Percentiles rank a stretch among this genome's conserved stretches.
These are phyloP conservation scores for Allobates femoralis DNA, from an alignment of 2,797 vertebrate genomes.

Conservation along the genomic window DNA sequence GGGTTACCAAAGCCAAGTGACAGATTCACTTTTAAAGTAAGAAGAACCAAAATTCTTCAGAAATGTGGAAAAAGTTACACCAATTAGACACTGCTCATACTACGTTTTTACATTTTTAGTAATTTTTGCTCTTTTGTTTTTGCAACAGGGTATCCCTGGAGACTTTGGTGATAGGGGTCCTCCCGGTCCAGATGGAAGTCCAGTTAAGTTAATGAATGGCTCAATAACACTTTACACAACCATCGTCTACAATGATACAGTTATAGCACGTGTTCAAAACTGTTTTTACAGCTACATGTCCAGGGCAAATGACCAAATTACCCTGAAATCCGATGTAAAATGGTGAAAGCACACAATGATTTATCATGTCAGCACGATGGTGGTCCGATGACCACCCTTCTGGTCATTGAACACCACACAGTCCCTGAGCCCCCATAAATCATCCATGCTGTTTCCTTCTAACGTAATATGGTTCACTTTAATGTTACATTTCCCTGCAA, in stretches of 20 bases:
- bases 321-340: background rate
- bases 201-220: constrained; percentile 79
- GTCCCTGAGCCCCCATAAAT: background rate
- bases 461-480: background rate
- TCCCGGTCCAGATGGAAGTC: constrained; percentile 88
- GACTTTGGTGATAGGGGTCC: constrained; percentile 87
- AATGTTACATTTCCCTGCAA: background rate
- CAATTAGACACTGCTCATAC: too few relatives aligned
- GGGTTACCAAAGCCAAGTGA: too few relatives aligned
- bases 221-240: background rate
- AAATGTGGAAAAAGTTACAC: too few relatives aligned
- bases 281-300: background rate
- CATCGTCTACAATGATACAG: background rate
- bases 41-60: too few relatives aligned
- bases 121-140: background rate
- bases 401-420: background rate
- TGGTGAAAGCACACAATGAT: background rate
- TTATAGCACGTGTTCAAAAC: background rate
- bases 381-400: background rate
- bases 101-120: background rate
- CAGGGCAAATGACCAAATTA: background rate
- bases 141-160: constrained; percentile 84
- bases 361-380: background rate
- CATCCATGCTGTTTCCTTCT: background rate
- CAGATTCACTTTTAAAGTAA: too few relatives aligned